Conservation (phyloP, 2,797 vertebrate genomes). For the Schizothorax lantsangensis region DNA sequence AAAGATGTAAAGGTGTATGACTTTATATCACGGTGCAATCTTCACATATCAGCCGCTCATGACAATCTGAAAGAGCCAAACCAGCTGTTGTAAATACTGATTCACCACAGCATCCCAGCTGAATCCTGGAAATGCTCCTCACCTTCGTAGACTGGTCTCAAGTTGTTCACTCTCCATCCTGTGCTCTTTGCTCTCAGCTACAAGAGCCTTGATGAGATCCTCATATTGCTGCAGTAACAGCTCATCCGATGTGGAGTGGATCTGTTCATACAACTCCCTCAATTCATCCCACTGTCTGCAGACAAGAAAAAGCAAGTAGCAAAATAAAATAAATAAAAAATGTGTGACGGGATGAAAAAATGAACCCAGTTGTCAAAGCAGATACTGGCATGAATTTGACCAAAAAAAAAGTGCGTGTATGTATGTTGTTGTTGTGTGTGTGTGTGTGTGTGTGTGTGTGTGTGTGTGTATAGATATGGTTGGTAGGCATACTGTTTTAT, state of each 20-base stretch:
- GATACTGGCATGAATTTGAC: not conserved
- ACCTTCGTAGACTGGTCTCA: slow-evolving; percentile 78
- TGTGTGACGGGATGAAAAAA: not conserved
- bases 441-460: too few species aligned
- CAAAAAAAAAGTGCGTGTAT: too few species aligned
- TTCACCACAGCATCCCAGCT: not conserved
- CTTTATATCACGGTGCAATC: not conserved
- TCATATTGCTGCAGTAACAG: slow-evolving; percentile 77
- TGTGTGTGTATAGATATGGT: too few species aligned
- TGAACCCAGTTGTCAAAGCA: not conserved
- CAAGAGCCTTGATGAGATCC: slow-evolving; percentile 71
- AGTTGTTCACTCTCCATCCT: slow-evolving; percentile 75
- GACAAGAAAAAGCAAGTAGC: not conserved
- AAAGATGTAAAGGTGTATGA: not conserved
- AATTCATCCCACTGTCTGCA: slow-evolving; percentile 74
- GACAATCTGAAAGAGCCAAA: not conserved
- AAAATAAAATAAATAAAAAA: not conserved
- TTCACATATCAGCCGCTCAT: not conserved
- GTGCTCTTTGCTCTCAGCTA: slow-evolving; percentile 73
- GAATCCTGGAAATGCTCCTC: slow-evolving; percentile 36
- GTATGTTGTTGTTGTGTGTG: too few species aligned
- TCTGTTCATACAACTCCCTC: slow-evolving; percentile 74
- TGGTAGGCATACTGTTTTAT: too few species aligned
- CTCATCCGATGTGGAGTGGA: slow-evolving; percentile 71
- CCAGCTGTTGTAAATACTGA: not conserved